These are phyloP conservation scores for Cistogaster globosa DNA, from an alignment of 2,888 invertebrate species.

Conservation along the genomic window DNA sequence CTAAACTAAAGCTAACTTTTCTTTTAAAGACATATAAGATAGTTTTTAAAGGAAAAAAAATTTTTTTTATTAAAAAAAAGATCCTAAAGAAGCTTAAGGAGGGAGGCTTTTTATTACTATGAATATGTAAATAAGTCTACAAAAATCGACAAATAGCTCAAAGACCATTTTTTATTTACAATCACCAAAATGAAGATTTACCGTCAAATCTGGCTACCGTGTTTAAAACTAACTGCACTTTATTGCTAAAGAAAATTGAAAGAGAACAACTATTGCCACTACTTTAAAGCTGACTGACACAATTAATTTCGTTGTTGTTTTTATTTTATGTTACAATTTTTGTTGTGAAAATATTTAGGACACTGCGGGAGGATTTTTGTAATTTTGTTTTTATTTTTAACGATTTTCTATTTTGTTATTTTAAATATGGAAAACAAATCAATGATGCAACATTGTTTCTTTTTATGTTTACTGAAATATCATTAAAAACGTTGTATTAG, in stretches of 20 bases:
- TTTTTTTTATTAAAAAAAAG: too few relatives aligned
- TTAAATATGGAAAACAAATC: constrained; percentile 35
- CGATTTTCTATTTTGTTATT: constrained; percentile 52
- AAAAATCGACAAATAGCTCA: too few relatives aligned
- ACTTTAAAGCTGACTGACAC: constrained; percentile 59
- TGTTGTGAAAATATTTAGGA: constrained; percentile 27
- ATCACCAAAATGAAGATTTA: too few relatives aligned
- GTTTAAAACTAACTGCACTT: constrained; percentile 44
- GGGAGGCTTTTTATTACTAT: too few relatives aligned
- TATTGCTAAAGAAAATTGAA: constrained; percentile 30
- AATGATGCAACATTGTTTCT: constrained; percentile 41
- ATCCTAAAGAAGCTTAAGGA: too few relatives aligned
- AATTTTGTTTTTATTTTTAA: constrained; percentile 39
- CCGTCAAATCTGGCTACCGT: too few relatives aligned
- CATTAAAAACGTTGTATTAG: not conserved
- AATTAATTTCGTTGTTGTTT: constrained; percentile 40
- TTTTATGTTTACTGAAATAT: constrained; percentile 25
- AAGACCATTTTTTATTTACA: too few relatives aligned
- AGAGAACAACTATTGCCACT: not conserved
- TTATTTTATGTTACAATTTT: constrained; percentile 29
- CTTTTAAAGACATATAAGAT: too few relatives aligned
- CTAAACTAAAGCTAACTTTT: too few relatives aligned
- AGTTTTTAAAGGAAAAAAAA: too few relatives aligned
- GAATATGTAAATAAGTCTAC: too few relatives aligned
- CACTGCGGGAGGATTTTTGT: constrained; percentile 47